Evolutionary conservation across 2,888 invertebrate species (phyloP), one percentile per base, ranked within the genome.

Genomic region (Andrena minutula): DNA sequence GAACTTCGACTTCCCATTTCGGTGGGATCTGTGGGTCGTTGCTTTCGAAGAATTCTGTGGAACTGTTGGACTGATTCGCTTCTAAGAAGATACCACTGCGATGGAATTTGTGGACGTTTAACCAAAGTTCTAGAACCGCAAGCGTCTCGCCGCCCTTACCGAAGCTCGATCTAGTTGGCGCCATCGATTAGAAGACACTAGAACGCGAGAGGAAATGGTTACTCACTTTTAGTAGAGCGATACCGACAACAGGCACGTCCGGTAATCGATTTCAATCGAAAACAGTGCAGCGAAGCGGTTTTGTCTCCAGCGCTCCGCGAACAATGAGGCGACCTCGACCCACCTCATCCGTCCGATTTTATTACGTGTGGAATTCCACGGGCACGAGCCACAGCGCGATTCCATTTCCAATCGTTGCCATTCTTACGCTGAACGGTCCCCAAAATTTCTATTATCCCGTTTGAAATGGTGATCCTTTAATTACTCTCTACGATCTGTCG

Each of bases 311-410:
- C 79, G 81, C 75, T n/a, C 60, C 32, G 60, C n/a, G 81, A 75
- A 83, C 82, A 84, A 79, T 79, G 66, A 41, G 73, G 82, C 79
- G 88, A 87, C 91, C 91, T 90, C 89, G 91, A 89, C 90, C 82
- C 87, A 87, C 90, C 90, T 87, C 87, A 84, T 91, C 90, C 90
- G 90, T 79, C 88, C 86, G 78, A 87, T 90, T 90, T 89, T 88
- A 86, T 87, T 87, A 87, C 81, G 76, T 66, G 82, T 64, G 87
- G 80, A 84, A 84, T 84, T 84, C 63, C 70, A 28, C 76, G 76
- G 74, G 82, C 84, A 87, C 87, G 77, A 80, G 82, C 86, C 79
- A 77, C 82, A 49, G 41, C 56, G 47, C 20, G 53, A 64, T 64
- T 64, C 71, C 64, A 58, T 26, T 53, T 51, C 12, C 66, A 8